Evolutionary conservation across 2,888 invertebrate species (phyloP).

Genomic region (Apodemia mormo): DNA sequence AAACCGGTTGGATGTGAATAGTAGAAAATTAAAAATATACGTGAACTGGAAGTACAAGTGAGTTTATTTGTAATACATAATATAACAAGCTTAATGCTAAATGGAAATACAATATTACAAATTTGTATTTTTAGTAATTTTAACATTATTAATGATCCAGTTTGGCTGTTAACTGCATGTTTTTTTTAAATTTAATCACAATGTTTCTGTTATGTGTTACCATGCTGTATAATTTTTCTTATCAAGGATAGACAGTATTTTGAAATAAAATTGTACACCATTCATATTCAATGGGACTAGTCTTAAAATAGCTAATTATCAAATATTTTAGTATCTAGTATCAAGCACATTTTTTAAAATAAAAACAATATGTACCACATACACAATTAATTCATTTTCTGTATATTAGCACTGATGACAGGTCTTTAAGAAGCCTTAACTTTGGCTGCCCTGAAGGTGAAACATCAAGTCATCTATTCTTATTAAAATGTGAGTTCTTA

Average conservation of each 20-base stretch:
- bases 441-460: conserved; percentile 49
- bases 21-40: no score
- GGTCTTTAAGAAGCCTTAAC: conserved; percentile 48
- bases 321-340: no score
- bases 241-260: not conserved
- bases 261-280: not conserved
- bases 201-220: not conserved
- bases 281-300: not conserved
- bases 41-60: no score
- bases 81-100: not conserved
- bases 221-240: not conserved
- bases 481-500: conserved; percentile 50
- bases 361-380: no score
- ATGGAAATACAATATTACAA: not conserved
- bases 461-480: conserved; percentile 43
- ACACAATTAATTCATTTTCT: conserved; percentile 41
- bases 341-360: not conserved
- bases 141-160: not conserved
- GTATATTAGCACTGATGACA: conserved; percentile 56
- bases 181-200: not conserved
- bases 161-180: not conserved
- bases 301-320: no score
- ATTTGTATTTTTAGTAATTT: not conserved
- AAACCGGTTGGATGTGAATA: no score
- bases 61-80: not conserved